Percentiles rank a stretch among this genome's conserved stretches.
Evolutionary conservation across 2,797 vertebrate species (phyloP).

Genomic region (Myotis daubentonii): DNA sequence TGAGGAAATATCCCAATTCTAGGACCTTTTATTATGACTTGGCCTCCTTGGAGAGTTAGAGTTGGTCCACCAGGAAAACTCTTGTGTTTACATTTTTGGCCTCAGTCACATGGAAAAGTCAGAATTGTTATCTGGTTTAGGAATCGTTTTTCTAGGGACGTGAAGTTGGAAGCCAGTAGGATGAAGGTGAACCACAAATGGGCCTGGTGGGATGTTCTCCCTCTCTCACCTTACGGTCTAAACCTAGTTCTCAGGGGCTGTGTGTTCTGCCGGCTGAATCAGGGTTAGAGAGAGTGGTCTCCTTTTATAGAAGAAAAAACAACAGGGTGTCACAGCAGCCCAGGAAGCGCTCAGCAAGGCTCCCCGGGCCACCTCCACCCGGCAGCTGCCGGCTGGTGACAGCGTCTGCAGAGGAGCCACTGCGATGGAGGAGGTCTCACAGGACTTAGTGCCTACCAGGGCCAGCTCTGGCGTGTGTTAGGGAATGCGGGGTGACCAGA

Average conservation of each 20-base stretch:
- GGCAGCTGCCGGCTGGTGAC: neutral
- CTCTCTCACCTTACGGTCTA: neutral
- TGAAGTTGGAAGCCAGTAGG: slow-evolving; percentile 28
- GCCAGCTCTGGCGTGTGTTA: neutral
- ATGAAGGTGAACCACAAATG: neutral
- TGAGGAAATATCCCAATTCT: neutral
- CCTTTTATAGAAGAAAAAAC: neutral
- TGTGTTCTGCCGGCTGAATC: neutral
- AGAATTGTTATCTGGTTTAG: slow-evolving; percentile 18
- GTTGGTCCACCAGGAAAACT: slow-evolving; percentile 7
- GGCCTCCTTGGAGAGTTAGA: slow-evolving; percentile 27
- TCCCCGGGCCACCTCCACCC: neutral
- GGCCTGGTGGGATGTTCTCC: neutral
- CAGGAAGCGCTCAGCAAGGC: neutral
- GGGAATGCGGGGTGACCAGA: neutral
- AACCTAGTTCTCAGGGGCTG: neutral
- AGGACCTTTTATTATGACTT: neutral
- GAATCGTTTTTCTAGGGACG: slow-evolving; percentile 53
- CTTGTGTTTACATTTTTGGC: slow-evolving; percentile 32
- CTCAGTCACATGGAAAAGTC: slow-evolving; percentile 6
- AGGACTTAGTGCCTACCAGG: neutral
- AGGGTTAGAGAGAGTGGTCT: neutral
- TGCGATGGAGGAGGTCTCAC: neutral
- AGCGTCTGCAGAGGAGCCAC: no score
- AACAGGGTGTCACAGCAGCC: neutral